These are phyloP conservation scores for Cenopis cana DNA, from an alignment of 2,888 invertebrate species.

Conservation along the genomic window DNA sequence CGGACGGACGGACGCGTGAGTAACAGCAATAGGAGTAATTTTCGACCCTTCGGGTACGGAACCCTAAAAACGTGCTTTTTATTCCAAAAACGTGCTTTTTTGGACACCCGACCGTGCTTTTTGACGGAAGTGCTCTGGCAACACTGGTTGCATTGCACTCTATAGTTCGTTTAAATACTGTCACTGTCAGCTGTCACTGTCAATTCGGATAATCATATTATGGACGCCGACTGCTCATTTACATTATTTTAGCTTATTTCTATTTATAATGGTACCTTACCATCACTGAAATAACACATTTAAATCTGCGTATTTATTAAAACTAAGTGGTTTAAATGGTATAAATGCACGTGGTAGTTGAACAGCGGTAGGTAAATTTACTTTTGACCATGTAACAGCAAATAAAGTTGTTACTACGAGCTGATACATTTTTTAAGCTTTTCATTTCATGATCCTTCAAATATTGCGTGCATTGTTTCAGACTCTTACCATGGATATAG, in stretches of 20 bases:
- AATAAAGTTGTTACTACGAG: not conserved
- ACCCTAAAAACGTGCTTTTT: too few species aligned
- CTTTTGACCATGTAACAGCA: not conserved
- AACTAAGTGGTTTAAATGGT: not conserved
- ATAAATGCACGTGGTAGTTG: not conserved
- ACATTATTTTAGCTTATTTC: not conserved
- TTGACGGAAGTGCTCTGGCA: too few species aligned
- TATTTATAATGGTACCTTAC: not conserved
- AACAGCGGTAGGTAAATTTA: not conserved
- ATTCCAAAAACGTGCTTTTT: too few species aligned
- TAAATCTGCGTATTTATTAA: not conserved
- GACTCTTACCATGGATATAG: constrained; percentile 61
- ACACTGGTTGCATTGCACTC: too few species aligned
- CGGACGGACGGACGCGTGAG: too few species aligned
- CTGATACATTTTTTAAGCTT: not conserved
- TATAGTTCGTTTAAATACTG: too few species aligned
- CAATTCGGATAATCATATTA: too few species aligned
- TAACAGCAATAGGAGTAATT: too few species aligned
- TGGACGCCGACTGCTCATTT: not conserved
- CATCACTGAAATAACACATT: not conserved
- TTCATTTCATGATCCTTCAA: not conserved
- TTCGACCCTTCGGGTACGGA: too few species aligned
- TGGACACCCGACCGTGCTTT: too few species aligned
- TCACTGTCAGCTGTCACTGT: too few species aligned
- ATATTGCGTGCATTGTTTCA: not conserved